Base-by-base conservation (phyloP, 2,888 invertebrate species). In the Amphipoea oculea region DNA sequence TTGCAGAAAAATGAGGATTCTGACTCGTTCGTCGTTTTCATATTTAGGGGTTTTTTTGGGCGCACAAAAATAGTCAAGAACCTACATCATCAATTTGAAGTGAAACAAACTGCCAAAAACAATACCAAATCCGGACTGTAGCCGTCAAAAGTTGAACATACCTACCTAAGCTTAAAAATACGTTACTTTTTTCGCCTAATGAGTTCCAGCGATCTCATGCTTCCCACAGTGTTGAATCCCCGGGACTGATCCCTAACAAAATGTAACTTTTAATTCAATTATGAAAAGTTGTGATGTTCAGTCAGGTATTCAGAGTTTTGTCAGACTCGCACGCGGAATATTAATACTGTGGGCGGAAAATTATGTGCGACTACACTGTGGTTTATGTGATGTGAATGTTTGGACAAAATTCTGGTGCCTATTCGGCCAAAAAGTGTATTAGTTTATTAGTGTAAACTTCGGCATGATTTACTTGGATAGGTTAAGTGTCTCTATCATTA, bases 251-350 rank as follows among this genome's bases (percentile, higher is more conserved):
- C 76, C 84, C 75, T 57, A 71, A 76, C 79, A 80, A 54, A 86
- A 80, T 65, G 29, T 71, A 82, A 88, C 81, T 88, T 88, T 84
- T 85, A 86, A 85, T 88, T 86, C 77, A 88, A 88, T 86, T 86
- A 79, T 77, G 67, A 79, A 79, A 88, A 88, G 83, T 85, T 86
- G 17, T 42, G 76, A 81, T 70, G 63, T 57, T 57, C 45, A 66
- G 81, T 74, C 73, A 76, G 86, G 82, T 84, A 60, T 60, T 71
- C 63, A 23, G 71, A 85, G 66, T 73, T 86, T 79, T 68, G 68
- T 67, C 68, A 73, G 66, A 73, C 73, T 65, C 62, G 54, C 62
- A 29, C 17, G 45, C 14, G n/a, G 74, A 74, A 86, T 81, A 78
- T 81, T 83, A 83, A 86, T 78, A 20, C 36, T 23, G 12, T 72